Evolutionary conservation across 2,888 invertebrate species (phyloP), one percentile per base, ranked within the genome.

Genomic region (Loripinus fragilis): DNA sequence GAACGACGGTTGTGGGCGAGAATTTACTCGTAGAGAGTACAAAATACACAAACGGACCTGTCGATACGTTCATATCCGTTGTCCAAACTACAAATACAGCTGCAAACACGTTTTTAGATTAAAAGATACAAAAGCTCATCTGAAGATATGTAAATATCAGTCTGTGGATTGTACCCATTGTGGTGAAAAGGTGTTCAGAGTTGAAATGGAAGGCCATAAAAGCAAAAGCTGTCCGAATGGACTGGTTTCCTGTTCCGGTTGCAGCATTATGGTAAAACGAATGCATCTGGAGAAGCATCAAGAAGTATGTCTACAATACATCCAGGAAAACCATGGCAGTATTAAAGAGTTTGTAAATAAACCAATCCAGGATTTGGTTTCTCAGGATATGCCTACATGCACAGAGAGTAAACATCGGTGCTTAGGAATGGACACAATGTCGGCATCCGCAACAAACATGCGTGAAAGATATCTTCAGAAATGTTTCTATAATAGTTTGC

Each of bases 21-120:
- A 38, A 12, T 48, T 52, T 15, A 30, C 73, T 23, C 65, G 41
- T 10, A 33, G 41, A 35, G 45, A 74, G 12, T 48, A 77, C 38
- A 41, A 65, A 20, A 73, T 65, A 15, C 84, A 84, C 66, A 23
- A n/a, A 25, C 17, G 25, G 0, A 10, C n/a, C 0, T 83, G 83
- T 60, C 52, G 23, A 41, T 45, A 76, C 42, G 28, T 72, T 12
- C 20, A 38, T 3, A 66, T 71, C 20, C 5, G 25, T 3, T 83
- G 83, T 42, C 68, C 65, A 28, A 83, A 83, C 68, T 30, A 64
- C 17, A 30, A 33, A 0, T 60, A 48, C n/a, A 80, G 80, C 1
- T 83, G 83, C 52, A 25, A 41, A 15, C n/a, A 52, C 20, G 38
- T 64, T 12, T 42, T 80, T n/a, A 60, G 52, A 7, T 45, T 23